Conservation (phyloP, 2,113 vertebrate genomes). For the Calypte anna region DNA sequence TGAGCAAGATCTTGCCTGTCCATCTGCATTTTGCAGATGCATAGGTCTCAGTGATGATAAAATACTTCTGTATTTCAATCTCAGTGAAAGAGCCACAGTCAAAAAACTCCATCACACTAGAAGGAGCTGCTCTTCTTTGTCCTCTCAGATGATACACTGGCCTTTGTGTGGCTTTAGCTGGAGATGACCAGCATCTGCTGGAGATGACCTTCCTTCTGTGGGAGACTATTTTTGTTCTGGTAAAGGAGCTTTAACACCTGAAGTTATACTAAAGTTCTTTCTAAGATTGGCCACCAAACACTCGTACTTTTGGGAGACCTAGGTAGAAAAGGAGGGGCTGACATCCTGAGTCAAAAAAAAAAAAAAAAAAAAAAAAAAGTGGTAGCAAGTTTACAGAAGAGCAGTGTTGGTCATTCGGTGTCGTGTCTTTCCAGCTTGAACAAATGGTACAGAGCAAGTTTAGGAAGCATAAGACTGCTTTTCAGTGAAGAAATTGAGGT, state of each 20-base stretch:
- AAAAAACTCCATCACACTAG: not conserved
- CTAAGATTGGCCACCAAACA: not conserved
- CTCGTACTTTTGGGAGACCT: not conserved
- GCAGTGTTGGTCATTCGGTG: not conserved
- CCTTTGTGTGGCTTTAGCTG: not conserved
- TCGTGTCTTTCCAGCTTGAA: not conserved
- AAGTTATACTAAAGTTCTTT: not conserved
- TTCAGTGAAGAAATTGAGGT: not conserved
- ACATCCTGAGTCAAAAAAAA: no score
- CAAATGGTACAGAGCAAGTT: not conserved
- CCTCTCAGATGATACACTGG: not conserved
- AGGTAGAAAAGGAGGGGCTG: not conserved
- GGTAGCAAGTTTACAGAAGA: not conserved
- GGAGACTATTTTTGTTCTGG: not conserved
- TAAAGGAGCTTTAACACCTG: not conserved
- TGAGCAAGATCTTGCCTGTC: not conserved
- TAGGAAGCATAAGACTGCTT: not conserved
- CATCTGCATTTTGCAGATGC: not conserved
- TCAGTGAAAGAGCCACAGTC: not conserved
- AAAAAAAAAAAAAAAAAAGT: not conserved
- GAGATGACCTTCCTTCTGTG: not conserved
- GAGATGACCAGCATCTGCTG: not conserved
- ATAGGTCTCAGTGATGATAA: not conserved
- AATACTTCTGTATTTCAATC: not conserved
- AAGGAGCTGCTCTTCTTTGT: not conserved